These are phyloP conservation scores for Petromus typicus DNA, from an alignment of 2,113 vertebrate genomes.

Conservation along the genomic window DNA sequence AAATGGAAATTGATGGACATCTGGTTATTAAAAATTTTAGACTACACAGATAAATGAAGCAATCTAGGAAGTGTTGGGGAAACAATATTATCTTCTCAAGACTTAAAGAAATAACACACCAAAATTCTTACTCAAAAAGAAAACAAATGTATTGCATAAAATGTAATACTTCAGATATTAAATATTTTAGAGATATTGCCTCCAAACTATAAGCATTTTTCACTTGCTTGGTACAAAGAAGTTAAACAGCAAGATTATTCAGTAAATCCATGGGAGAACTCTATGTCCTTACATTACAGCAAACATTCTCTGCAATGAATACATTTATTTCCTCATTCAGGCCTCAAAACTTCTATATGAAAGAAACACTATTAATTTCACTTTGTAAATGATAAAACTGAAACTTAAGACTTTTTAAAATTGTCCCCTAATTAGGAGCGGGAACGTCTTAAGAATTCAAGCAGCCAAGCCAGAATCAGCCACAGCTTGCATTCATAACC, in stretches of 20 bases:
- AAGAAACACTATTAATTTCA: neutral
- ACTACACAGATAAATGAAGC: conserved; percentile 4
- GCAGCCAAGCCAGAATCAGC: neutral
- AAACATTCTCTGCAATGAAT: neutral
- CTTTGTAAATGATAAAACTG: conserved; percentile 9
- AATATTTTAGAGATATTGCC: neutral
- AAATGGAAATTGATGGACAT: conserved; percentile 9
- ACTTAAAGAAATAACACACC: conserved; percentile 23
- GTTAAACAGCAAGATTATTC: neutral
- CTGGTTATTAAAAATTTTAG: conserved; percentile 22
- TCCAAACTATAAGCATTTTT: neutral
- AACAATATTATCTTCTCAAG: conserved; percentile 42
- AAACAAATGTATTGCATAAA: conserved; percentile 1
- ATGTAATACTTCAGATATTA: neutral
- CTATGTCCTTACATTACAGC: neutral
- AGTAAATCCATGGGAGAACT: neutral
- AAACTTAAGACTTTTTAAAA: neutral
- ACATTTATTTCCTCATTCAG: conserved; percentile 39
- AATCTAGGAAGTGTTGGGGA: neutral
- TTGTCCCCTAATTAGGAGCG: neutral
- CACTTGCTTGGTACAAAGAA: neutral
- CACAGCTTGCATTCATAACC: neutral
- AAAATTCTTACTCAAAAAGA: conserved; percentile 21
- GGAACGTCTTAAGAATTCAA: conserved; percentile 9
- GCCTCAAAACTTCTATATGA: conserved; percentile 25